These are phyloP conservation scores for Amphiduros pacificus DNA, from an alignment of 2,888 invertebrate genomes.

Conservation along the genomic window DNA sequence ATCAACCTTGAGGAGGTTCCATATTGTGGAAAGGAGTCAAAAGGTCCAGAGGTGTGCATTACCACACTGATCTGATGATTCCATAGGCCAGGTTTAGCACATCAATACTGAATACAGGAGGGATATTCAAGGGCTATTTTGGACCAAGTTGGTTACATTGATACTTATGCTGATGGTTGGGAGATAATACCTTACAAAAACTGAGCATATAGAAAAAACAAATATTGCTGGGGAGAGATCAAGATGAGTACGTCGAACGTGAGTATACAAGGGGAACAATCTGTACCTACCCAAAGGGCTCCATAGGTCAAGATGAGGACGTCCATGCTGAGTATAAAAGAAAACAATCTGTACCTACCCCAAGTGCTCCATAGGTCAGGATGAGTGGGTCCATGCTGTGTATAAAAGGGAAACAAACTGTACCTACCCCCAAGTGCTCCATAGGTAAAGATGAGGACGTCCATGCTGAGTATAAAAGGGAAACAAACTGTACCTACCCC, in stretches of 20 bases:
- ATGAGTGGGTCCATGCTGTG: slow-evolving; percentile 80
- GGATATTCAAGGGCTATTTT: slow-evolving; percentile 61
- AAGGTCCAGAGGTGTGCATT: no score
- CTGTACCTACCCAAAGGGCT: slow-evolving; percentile 74
- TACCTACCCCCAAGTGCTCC: slow-evolving; percentile 80
- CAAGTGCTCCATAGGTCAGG: slow-evolving; percentile 79
- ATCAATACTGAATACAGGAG: slow-evolving; percentile 78
- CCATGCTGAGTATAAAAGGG: slow-evolving; percentile 78
- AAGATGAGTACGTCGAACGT: slow-evolving; percentile 80
- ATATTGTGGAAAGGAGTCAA: no score
- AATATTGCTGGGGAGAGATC: slow-evolving; percentile 82
- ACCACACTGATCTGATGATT: no score
- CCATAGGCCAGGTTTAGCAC: slow-evolving; percentile 83
- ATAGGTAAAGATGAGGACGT: slow-evolving; percentile 78
- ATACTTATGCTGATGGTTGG: background rate
- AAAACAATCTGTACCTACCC: slow-evolving; percentile 67
- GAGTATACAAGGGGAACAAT: slow-evolving; percentile 67
- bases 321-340: slow-evolving; percentile 77
- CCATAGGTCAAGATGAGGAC: slow-evolving; percentile 83
- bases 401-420: slow-evolving; percentile 79
- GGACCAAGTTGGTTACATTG: no score
- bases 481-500: slow-evolving; percentile 81
- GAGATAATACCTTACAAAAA: slow-evolving; percentile 71
- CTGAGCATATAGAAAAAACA: no score
- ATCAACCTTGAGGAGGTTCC: background rate